phyloP scores from a whole-genome alignment of 2,797 vertebrate genomes.

The Steatocranus sp. region DNA sequence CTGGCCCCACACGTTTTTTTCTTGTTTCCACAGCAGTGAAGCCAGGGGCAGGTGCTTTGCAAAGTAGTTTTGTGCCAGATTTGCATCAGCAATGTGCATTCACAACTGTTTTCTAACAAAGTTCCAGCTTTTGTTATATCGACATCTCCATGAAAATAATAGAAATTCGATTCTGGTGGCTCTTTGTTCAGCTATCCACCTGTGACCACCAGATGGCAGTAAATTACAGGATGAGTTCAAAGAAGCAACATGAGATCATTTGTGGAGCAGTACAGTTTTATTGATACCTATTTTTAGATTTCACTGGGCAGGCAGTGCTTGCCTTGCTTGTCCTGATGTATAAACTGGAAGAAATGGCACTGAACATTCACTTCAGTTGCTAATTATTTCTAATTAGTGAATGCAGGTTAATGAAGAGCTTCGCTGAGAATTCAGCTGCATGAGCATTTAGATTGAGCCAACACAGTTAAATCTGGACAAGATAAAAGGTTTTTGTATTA shows the following conservation, averaged over 20 bases:
- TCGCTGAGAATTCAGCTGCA: not conserved
- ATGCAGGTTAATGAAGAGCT: not conserved
- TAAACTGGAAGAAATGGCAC: not conserved
- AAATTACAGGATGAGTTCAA: not conserved
- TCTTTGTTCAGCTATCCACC: not conserved
- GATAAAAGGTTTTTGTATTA: not conserved
- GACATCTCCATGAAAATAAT: not conserved
- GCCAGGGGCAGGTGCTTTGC: not conserved
- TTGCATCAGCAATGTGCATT: not conserved
- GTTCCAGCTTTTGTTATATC: not conserved
- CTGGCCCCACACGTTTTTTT: rapidly evolving
- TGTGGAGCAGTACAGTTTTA: not conserved
- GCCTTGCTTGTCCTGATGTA: not conserved
- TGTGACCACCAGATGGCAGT: not conserved
- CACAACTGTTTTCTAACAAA: not conserved
- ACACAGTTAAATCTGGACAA: not conserved
- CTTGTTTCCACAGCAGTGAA: rapidly evolving
- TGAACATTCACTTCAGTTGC: not conserved
- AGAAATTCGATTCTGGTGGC: not conserved
- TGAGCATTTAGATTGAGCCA: not conserved
- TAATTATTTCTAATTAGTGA: not conserved
- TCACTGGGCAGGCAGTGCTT: not conserved
- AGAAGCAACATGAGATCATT: not conserved
- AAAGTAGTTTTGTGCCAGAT: not conserved
- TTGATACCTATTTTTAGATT: not conserved